Evolutionary conservation across 1,140 invertebrate species (phyloP).

Genomic region (Aphaenogaster ashmeadi): DNA sequence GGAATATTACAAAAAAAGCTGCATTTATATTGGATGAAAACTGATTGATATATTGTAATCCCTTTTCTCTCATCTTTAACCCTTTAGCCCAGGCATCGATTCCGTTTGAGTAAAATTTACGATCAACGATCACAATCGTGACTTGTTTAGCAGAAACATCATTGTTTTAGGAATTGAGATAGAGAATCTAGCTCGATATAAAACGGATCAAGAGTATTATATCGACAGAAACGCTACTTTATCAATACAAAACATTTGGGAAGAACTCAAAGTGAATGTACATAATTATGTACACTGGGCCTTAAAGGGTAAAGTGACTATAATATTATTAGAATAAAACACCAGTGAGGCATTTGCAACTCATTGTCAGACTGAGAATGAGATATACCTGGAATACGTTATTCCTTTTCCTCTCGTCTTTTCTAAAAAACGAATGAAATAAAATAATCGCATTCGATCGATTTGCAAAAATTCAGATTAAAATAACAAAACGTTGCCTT

Average conservation of each 20-base stretch:
- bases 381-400: neutral
- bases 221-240: too few relatives aligned
- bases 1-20: neutral
- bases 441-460: neutral
- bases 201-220: too few relatives aligned
- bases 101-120: too few relatives aligned
- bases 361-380: too few relatives aligned
- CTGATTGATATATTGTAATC: neutral
- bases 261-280: too few relatives aligned
- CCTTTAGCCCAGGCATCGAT: too few relatives aligned
- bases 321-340: neutral
- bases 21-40: neutral
- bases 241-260: too few relatives aligned
- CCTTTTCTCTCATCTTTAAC: neutral
- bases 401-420: neutral
- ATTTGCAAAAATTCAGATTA: neutral
- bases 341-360: neutral
- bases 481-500: constrained; percentile 18
- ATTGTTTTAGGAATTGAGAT: too few relatives aligned
- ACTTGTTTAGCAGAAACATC: too few relatives aligned
- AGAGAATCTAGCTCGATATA: too few relatives aligned
- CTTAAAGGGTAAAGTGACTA: neutral
- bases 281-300: too few relatives aligned
- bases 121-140: too few relatives aligned
- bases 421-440: neutral